Conservation (phyloP, 37 sponge, comb jelly and placozoan species). For the Mnemiopsis leidyi region DNA sequence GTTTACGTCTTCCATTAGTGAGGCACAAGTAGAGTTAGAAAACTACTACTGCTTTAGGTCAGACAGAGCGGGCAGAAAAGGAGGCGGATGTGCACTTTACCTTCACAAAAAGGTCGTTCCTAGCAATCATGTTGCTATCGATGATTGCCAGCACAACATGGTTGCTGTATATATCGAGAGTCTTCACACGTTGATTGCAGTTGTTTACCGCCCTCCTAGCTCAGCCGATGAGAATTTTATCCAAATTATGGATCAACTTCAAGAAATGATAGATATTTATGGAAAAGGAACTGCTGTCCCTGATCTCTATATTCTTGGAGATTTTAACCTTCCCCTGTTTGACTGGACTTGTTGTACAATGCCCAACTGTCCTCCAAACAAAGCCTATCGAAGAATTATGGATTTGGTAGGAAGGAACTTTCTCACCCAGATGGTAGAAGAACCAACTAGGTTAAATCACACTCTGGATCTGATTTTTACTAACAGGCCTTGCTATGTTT, state of each 20-base stretch:
- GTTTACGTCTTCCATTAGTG: too few species aligned
- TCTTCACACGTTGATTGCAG: too few species aligned
- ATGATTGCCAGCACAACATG: neutral
- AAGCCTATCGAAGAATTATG: too few species aligned
- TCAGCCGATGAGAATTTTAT: neutral
- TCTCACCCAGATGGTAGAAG: neutral
- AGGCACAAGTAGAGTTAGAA: neutral
- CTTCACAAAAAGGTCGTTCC: neutral
- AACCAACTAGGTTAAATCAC: constrained; percentile 9
- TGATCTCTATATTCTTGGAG: constrained; percentile 5
- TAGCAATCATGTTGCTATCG: neutral
- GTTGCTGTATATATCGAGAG: too few species aligned
- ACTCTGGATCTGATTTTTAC: constrained; percentile 20
- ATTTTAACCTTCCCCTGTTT: neutral
- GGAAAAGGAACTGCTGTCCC: neutral
- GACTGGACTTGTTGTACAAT: neutral
- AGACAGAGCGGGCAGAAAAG: neutral
- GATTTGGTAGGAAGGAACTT: too few species aligned
- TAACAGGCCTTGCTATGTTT: neutral
- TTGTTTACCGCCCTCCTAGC: too few species aligned
- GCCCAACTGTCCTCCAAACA: neutral
- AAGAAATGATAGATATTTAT: neutral
- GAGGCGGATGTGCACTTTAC: too few species aligned
- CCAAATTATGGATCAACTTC: neutral
- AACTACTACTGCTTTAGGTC: neutral